Evolutionary conservation across 2,797 vertebrate genomes (phyloP).

Genomic region (Rousettus madagascariensis): DNA sequence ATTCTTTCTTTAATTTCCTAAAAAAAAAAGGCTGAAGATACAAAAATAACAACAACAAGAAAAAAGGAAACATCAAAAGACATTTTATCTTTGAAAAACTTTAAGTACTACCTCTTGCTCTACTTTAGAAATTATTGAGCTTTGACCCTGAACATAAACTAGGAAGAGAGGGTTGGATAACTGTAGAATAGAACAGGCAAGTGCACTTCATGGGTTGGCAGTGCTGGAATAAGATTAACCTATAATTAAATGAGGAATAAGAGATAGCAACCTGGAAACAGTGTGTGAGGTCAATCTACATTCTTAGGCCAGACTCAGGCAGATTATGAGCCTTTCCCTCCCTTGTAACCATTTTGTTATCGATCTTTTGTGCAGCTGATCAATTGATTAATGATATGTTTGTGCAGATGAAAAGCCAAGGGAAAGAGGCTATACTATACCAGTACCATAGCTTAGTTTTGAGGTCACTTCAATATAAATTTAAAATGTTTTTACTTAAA

Average conservation of each 20-base stretch:
- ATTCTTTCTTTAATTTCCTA: not conserved
- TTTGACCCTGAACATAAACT: not conserved
- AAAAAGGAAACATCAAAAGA: not conserved
- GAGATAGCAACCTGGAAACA: not conserved
- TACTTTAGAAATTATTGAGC: not conserved
- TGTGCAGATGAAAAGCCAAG: not conserved
- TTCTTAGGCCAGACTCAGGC: not conserved
- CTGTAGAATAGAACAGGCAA: not conserved
- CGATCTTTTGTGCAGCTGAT: not conserved
- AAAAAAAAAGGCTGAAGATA: not conserved
- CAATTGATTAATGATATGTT: not conserved
- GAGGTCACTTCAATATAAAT: not conserved
- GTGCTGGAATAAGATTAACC: not conserved
- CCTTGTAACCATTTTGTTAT: not conserved
- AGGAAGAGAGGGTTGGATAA: not conserved
- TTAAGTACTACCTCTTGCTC: not conserved
- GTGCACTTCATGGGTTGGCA: not conserved
- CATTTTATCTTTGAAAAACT: not conserved
- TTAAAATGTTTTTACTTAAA: not conserved
- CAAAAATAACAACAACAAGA: not conserved
- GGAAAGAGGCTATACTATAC: not conserved
- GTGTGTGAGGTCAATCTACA: not conserved
- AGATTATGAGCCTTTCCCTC: not conserved
- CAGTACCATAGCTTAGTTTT: not conserved
- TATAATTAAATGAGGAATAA: not conserved